A percentile compares a stretch with the other conserved stretches of the same genome.
These are phyloP conservation scores for Bicyclus anynana DNA, from an alignment of 1,140 invertebrate genomes.

Conservation along the genomic window DNA sequence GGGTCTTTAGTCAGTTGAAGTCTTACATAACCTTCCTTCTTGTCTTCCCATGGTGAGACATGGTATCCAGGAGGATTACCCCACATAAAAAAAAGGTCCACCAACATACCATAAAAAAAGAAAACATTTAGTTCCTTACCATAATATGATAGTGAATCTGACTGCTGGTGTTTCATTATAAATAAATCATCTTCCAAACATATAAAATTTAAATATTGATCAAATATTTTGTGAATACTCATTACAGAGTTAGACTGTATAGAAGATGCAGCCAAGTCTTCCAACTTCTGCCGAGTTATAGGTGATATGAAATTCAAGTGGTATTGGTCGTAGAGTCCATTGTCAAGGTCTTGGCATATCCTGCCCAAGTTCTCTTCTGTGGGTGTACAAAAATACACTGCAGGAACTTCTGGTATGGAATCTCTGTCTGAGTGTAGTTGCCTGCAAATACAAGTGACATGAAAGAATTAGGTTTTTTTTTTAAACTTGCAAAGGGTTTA, in stretches of 20 bases:
- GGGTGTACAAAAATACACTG: slow-evolving; percentile 99
- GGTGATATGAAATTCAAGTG: slow-evolving; percentile 99
- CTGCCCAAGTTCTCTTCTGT: slow-evolving; percentile 97
- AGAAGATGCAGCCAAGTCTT: slow-evolving; percentile 95
- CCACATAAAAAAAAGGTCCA: no score
- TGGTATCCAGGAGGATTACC: no score
- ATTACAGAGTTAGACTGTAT: slow-evolving; percentile 92
- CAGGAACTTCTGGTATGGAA: slow-evolving; percentile 98
- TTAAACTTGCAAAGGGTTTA: no score
- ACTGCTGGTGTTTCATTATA: slow-evolving; percentile 94
- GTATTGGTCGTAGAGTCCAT: slow-evolving; percentile 95
- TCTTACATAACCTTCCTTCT: no score
- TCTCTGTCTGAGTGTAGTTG: slow-evolving; percentile 96
- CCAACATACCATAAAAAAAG: no score
- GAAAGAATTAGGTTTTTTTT: not conserved
- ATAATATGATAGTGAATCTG: slow-evolving; percentile 95
- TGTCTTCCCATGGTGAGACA: no score
- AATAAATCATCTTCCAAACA: slow-evolving; percentile 99
- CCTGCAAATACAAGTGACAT: no score
- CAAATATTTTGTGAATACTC: slow-evolving; percentile 96
- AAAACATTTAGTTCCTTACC: slow-evolving; percentile 73
- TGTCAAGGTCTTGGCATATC: slow-evolving; percentile 95
- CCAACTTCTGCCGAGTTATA: slow-evolving; percentile 94
- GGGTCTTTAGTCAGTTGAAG: no score
- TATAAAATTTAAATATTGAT: slow-evolving; percentile 99